Base-by-base conservation (phyloP, 2,888 invertebrate genomes). In the Napeogenes sylphis region DNA sequence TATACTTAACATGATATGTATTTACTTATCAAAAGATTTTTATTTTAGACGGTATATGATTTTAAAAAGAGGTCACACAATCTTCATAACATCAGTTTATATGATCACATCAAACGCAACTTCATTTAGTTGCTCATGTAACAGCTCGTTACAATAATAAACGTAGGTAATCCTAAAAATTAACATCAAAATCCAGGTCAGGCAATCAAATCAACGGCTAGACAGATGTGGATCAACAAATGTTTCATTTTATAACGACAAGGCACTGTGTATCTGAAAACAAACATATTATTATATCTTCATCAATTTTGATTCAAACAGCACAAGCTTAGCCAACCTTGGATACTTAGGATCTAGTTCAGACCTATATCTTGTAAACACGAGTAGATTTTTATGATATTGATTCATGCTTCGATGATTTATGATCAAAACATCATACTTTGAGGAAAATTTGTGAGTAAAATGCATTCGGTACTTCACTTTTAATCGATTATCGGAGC, bases 191-290 rank as follows among this genome's bases (percentile, higher is more conserved):
- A 51, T 30, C 10, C 10, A 30, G 51, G 51, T 51, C 51, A n/a
- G 2, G 30, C 6, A 30, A 51, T 51, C 51, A 51, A 51, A 51
- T n/a, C 51, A 12, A 35, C 35, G 6, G 4, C 8, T 51, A 51
- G 51, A 51, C 51, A 51, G 51, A 51, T 51, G 51, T 51, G 51
- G 51, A 51, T 51, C 51, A 51, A 51, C 47, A 47, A 47, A 47
- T 47, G 47, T 47, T 35, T 10, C 12, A 51, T 5, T 51, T 30
- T 30, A 51, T 30, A 51, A 51, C 21, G 30, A 38, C 38, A 38
- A 4, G 3, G 42, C 42, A 38, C 38, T 38, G 38, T 42, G 35
- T 35, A 35, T 4, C 6, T 6, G 35, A 35, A 35, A 35, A 35
- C 42, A 10, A 10, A 42, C 3, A 10, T 42, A 10, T 42, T 42